These are phyloP conservation scores for Oreotrochilus melanogaster DNA, from an alignment of 2,113 vertebrate genomes.

Conservation along the genomic window DNA sequence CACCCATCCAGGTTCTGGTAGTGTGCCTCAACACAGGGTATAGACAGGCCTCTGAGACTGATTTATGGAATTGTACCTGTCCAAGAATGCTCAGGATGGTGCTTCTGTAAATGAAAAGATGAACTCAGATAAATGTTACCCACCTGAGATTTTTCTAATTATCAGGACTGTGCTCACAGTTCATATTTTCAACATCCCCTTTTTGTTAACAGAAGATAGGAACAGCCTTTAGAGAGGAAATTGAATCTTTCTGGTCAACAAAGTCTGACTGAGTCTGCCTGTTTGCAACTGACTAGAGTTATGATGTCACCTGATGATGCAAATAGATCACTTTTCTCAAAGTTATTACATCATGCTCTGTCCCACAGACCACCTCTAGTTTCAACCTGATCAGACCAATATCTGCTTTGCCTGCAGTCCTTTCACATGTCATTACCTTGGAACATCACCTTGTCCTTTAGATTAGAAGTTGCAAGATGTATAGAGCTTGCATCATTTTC, in stretches of 20 bases:
- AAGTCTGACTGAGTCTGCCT: background rate
- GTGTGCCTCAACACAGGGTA: background rate
- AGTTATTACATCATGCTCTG: background rate
- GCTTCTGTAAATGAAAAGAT: background rate
- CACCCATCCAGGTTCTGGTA: background rate
- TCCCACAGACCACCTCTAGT: background rate
- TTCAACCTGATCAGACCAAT: background rate
- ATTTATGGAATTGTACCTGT: background rate
- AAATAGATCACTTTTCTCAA: background rate
- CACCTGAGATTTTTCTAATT: background rate
- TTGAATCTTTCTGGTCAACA: background rate
- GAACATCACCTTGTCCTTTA: background rate
- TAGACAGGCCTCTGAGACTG: background rate
- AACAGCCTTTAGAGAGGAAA: background rate
- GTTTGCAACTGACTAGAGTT: background rate
- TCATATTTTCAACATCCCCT: background rate
- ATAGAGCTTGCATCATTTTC: background rate
- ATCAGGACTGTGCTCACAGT: background rate
- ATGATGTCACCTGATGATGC: background rate
- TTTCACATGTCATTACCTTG: background rate
- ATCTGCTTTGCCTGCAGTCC: background rate
- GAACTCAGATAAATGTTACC: background rate
- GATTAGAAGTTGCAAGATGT: background rate
- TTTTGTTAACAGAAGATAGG: background rate
- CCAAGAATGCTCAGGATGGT: background rate